A percentile compares a stretch with the other conserved stretches of the same genome.
phyloP scores from a whole-genome alignment of 2,113 vertebrate species.

The Dasyprocta punctata region DNA sequence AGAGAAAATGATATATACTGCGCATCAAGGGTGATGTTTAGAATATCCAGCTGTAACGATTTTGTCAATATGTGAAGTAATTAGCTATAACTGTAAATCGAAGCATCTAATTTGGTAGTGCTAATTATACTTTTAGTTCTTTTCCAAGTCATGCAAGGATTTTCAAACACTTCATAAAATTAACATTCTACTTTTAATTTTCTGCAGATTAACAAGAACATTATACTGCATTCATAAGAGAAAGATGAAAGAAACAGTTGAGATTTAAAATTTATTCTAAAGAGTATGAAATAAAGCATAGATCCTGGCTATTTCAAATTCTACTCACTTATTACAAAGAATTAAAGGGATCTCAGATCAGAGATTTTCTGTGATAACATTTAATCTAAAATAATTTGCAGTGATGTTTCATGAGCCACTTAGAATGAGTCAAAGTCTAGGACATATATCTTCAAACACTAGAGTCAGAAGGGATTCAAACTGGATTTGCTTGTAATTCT shows the following conservation, averaged over 20 bases:
- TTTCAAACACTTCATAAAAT: conserved; percentile 57
- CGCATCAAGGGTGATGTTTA: conserved; percentile 32
- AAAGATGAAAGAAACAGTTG: not conserved
- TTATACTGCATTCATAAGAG: not conserved
- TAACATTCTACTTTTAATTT: not conserved
- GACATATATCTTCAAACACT: not conserved
- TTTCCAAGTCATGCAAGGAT: conserved; percentile 31
- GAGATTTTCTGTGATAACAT: conserved; percentile 17
- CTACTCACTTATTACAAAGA: not conserved
- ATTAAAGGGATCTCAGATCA: not conserved
- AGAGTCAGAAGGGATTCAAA: not conserved
- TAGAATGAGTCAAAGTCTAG: not conserved
- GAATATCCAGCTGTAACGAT: conserved; percentile 57
- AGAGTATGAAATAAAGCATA: not conserved
- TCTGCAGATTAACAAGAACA: not conserved
- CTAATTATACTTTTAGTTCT: conserved; percentile 65
- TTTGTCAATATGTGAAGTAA: conserved; percentile 69
- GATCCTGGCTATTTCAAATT: not conserved
- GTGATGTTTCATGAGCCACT: not conserved
- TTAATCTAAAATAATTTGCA: not conserved
- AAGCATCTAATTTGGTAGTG: conserved; percentile 48
- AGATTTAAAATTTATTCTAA: not conserved
- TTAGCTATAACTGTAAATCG: conserved; percentile 59
- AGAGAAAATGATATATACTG: conserved; percentile 52
- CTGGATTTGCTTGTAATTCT: not conserved